Evolutionary conservation across 1,140 invertebrate species (phyloP), one percentile per base, ranked within the genome.

Genomic region (Rhagoletis zephyria): DNA sequence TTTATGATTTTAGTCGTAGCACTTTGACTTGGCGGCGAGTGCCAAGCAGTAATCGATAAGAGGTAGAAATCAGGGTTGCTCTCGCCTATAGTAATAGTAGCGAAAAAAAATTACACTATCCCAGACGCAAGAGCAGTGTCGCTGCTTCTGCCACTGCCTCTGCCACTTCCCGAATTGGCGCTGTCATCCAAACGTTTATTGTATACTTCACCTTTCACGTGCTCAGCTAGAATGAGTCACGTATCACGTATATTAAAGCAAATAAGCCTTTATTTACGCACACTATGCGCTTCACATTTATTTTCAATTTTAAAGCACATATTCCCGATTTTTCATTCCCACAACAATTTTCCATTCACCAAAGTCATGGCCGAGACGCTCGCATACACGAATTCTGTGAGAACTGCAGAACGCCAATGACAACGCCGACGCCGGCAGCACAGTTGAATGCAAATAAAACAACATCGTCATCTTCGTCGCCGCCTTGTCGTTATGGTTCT

Each of bases 1-100:
- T 74, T 74, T 42, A 74, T 74, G 67, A 12, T 74, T 74, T 74
- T 45, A 42, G 42, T 74, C 40, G 3, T 16, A 74, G 67, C 42
- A 74, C 12, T 74, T 74, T 48, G 67, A 42, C 67, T 74, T 74
- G 45, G 67, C 40, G 67, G 40, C 67, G 67, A 16, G 12, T 74
- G 67, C 67, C 67, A 74, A 74, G 14, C 45, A 74, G 67, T 74
- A 74, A 74, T 74, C 67, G 67, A 74, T 74, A 74, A 74, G 65
- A 40, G 65, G 67, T 74, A 45, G 42, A 74, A 74, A 74, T 74
- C 67, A 74, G 67, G 67, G 67, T 74, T 74, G 67, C 67, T 74
- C 67, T 45, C 67, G 5, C 45, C 14, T 74, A 74, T 74, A 74
- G 67, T 74, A 74, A 45, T 74, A 45, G 42, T 74, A 42, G 42